phyloP scores from a whole-genome alignment of 1,140 invertebrate genomes.

The Ceratosolen fusciceps region DNA sequence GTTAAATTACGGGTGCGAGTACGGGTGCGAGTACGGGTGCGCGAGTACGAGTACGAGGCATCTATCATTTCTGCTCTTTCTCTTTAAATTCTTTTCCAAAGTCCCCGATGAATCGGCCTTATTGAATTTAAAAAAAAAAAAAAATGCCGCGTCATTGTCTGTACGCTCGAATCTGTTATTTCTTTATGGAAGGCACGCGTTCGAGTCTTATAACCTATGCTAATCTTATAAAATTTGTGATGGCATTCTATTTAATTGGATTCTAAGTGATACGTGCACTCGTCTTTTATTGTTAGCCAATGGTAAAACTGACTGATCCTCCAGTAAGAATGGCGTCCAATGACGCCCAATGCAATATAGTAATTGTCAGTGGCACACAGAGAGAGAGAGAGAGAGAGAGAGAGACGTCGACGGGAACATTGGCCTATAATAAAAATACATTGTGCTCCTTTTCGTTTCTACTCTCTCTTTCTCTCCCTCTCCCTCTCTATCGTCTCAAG shows the following conservation, averaged over 20 bases:
- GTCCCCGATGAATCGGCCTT: not conserved
- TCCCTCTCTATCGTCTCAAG: not conserved
- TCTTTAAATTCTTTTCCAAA: not conserved
- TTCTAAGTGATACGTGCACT: not conserved
- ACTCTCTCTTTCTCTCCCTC: not conserved
- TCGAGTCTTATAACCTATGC: not conserved
- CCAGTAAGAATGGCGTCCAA: slow-evolving; percentile 6
- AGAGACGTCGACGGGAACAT: slow-evolving; percentile 25
- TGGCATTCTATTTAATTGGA: not conserved
- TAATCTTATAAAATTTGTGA: not conserved
- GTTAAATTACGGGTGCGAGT: too few relatives aligned
- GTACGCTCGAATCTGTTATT: not conserved
- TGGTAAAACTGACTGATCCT: slow-evolving; percentile 42
- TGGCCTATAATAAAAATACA: slow-evolving; percentile 39
- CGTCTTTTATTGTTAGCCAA: not conserved
- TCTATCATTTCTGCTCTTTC: not conserved
- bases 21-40: too few relatives aligned
- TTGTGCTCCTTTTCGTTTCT: slow-evolving; percentile 1
- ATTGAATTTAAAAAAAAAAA: not conserved
- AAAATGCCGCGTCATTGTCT: not conserved
- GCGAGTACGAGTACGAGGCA: not conserved
- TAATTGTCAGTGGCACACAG: slow-evolving; percentile 38
- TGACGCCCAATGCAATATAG: not conserved
- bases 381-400: too few relatives aligned
- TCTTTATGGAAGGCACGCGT: not conserved